Conservation (phyloP, 2,888 invertebrate species). For the Morpho helenor region DNA sequence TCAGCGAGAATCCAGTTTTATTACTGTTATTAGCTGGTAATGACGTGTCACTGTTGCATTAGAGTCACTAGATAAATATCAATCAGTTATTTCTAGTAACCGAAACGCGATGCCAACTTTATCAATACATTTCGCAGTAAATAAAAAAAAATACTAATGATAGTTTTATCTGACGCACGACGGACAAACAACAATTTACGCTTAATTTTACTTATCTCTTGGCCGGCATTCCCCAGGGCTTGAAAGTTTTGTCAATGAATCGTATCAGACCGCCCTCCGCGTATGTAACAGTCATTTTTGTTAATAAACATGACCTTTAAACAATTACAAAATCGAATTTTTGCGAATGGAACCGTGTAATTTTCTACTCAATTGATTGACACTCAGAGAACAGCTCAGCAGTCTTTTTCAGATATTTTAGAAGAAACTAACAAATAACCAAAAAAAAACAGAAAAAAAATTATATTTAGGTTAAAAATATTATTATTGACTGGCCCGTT, state of each 20-base stretch:
- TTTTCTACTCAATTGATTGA: too few relatives aligned
- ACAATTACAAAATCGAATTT: too few relatives aligned
- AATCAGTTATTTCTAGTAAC: conserved; percentile 2
- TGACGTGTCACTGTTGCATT: too few relatives aligned
- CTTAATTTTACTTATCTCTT: conserved; percentile 10
- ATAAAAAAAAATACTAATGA: conserved; percentile 32
- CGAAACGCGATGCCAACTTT: conserved; percentile 21
- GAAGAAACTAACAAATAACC: too few relatives aligned
- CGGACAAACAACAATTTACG: conserved; percentile 10
- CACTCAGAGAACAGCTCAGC: too few relatives aligned
- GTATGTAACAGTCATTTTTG: background rate
- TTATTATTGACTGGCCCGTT: too few relatives aligned
- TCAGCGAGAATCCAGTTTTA: too few relatives aligned
- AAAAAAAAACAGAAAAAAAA: too few relatives aligned
- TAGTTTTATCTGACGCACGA: conserved; percentile 36
- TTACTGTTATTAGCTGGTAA: too few relatives aligned
- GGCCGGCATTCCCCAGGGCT: conserved; percentile 9
- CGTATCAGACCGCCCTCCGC: background rate
- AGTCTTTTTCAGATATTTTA: too few relatives aligned
- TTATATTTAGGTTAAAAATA: too few relatives aligned
- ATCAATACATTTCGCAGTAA: conserved; percentile 22
- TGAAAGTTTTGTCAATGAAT: conserved; percentile 4
- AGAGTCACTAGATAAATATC: background rate
- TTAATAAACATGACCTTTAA: background rate
- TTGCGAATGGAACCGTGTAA: too few relatives aligned